These are phyloP conservation scores for Anadara kagoshimensis DNA, from an alignment of 1,140 invertebrate genomes.

Conservation along the genomic window DNA sequence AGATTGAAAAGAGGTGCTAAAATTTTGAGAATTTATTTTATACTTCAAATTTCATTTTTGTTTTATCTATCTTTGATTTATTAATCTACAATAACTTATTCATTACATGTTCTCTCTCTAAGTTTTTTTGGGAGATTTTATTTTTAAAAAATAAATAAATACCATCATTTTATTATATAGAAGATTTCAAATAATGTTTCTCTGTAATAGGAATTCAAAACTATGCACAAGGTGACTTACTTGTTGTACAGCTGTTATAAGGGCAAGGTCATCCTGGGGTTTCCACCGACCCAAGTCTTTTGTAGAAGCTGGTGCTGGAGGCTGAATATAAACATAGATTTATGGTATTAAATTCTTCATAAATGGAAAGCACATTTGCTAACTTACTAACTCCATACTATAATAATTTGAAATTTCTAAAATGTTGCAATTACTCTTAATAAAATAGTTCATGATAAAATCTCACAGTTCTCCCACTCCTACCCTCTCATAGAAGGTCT, in stretches of 20 bases:
- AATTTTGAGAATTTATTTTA: too few relatives aligned
- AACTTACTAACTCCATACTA: neutral
- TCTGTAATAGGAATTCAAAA: too few relatives aligned
- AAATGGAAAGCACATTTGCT: too few relatives aligned
- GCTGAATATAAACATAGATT: conserved; percentile 19
- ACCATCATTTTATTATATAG: neutral
- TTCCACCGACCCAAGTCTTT: conserved; percentile 95
- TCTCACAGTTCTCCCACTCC: too few relatives aligned
- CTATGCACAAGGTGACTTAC: conserved; percentile 77
- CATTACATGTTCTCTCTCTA: too few relatives aligned
- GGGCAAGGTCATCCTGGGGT: conserved; percentile 94
- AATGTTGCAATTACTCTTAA: conserved; percentile 9
- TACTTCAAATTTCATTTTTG: too few relatives aligned
- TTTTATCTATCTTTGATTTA: too few relatives aligned
- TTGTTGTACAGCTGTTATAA: conserved; percentile 95
- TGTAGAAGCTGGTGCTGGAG: conserved; percentile 48
- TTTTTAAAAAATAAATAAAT: neutral
- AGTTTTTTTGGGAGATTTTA: neutral
- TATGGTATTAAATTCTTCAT: neutral
- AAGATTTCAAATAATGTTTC: neutral
- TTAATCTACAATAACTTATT: too few relatives aligned
- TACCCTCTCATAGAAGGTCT: too few relatives aligned
- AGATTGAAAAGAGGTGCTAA: too few relatives aligned
- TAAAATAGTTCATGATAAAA: too few relatives aligned
- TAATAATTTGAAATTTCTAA: neutral